phyloP scores from a whole-genome alignment of 2,888 invertebrate species.

The Callinectes sapidus region DNA sequence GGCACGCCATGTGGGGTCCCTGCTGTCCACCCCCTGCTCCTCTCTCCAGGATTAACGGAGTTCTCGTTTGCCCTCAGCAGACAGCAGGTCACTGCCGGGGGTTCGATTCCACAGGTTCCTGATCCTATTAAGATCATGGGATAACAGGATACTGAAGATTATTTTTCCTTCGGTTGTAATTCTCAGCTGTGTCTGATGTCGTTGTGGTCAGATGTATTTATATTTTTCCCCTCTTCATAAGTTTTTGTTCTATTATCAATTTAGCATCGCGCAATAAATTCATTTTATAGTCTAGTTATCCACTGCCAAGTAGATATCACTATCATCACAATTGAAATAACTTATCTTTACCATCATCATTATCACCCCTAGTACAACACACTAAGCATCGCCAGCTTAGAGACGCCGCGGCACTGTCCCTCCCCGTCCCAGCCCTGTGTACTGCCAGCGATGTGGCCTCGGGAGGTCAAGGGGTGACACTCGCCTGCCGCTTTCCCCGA shows the following conservation, averaged over 20 bases:
- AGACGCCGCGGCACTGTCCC: background rate
- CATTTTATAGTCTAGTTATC: background rate
- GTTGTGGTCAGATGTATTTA: background rate
- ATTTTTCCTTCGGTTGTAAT: background rate
- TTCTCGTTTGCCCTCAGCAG: background rate
- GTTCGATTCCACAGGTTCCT: slow-evolving; percentile 18
- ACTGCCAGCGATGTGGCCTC: background rate
- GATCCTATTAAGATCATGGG: slow-evolving; percentile 13
- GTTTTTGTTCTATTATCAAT: background rate
- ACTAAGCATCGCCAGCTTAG: background rate
- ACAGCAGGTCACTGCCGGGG: background rate
- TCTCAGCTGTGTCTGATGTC: background rate
- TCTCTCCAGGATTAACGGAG: background rate
- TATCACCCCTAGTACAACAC: background rate
- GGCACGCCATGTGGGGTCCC: background rate
- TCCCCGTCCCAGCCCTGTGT: background rate
- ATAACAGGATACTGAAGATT: background rate
- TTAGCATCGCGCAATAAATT: background rate
- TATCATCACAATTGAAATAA: background rate
- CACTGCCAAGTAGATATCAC: background rate
- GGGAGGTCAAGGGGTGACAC: background rate
- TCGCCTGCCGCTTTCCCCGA: background rate
- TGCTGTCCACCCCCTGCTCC: background rate
- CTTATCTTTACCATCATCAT: background rate
- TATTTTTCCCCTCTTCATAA: background rate